A percentile compares a stretch with the other conserved stretches of the same genome.
These are phyloP conservation scores for Ibidorhyncha struthersii DNA, from an alignment of 2,113 vertebrate genomes.

Conservation along the genomic window DNA sequence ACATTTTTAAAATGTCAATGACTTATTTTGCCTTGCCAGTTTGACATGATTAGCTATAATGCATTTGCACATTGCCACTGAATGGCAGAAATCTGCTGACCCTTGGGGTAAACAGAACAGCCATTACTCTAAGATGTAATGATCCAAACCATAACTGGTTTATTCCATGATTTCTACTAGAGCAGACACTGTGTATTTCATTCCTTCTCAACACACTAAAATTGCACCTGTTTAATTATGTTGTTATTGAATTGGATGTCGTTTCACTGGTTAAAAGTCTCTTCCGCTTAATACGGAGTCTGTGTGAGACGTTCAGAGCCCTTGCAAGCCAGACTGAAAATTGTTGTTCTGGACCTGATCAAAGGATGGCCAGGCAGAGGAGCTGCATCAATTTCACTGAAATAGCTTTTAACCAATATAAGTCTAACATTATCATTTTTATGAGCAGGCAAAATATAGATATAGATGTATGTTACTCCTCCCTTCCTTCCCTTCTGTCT, in stretches of 20 bases:
- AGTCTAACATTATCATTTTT: background rate
- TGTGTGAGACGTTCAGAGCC: background rate
- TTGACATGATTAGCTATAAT: conserved; percentile 20
- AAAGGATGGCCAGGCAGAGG: background rate
- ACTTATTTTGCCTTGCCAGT: conserved; percentile 3
- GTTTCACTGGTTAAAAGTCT: background rate
- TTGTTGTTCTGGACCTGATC: background rate
- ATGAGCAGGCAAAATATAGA: background rate
- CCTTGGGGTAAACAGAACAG: conserved; percentile 33
- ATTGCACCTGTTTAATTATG: conserved; percentile 34
- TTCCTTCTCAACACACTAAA: conserved; percentile 1
- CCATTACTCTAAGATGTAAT: conserved; percentile 27
- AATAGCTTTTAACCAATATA: background rate
- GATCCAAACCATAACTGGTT: conserved; percentile 10
- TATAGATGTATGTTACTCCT: background rate
- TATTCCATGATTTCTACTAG: background rate
- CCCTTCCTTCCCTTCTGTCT: background rate
- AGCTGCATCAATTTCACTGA: background rate
- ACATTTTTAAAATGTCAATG: background rate
- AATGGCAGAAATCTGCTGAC: conserved; percentile 44
- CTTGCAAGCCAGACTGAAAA: background rate
- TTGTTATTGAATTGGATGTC: background rate
- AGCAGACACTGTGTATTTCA: background rate
- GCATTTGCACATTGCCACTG: conserved; percentile 22
- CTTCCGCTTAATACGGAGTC: background rate